These are phyloP conservation scores for Notechis scutatus DNA, from an alignment of 2,113 vertebrate species.

Conservation along the genomic window DNA sequence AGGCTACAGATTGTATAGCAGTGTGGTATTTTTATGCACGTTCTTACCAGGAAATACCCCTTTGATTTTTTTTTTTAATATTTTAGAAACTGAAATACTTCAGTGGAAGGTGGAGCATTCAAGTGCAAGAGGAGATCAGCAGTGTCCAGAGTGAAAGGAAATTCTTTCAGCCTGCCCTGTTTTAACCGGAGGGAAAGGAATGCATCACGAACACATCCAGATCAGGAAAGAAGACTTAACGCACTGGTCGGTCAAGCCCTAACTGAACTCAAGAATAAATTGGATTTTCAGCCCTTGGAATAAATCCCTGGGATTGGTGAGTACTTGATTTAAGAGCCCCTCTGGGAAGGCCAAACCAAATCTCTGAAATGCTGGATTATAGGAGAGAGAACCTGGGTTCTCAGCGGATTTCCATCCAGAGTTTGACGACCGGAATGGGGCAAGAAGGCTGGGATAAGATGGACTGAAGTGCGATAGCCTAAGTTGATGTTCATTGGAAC, in stretches of 20 bases:
- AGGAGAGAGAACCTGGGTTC: neutral
- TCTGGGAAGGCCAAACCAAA: too few species aligned
- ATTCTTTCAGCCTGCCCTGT: constrained; percentile 14
- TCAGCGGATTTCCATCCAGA: neutral
- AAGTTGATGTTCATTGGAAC: neutral
- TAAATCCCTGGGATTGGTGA: neutral
- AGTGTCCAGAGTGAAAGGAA: constrained; percentile 28
- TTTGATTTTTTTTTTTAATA: neutral
- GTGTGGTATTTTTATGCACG: neutral
- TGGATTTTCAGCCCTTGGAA: neutral
- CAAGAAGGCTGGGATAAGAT: neutral
- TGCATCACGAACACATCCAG: neutral
- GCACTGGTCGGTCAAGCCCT: neutral
- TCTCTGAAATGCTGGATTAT: neutral
- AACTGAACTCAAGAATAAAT: neutral
- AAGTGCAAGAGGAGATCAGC: constrained; percentile 42
- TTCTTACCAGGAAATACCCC: constrained; percentile 33
- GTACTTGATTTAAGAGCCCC: neutral
- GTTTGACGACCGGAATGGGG: neutral
- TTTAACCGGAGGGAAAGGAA: neutral
- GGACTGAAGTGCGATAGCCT: neutral
- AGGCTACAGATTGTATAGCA: neutral
- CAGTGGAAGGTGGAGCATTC: constrained; percentile 57
- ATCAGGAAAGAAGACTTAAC: neutral
- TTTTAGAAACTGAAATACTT: neutral